Evolutionary conservation across 1,140 invertebrate genomes (phyloP), one percentile per base, ranked within the genome.

Genomic region (Magallana gigas): DNA sequence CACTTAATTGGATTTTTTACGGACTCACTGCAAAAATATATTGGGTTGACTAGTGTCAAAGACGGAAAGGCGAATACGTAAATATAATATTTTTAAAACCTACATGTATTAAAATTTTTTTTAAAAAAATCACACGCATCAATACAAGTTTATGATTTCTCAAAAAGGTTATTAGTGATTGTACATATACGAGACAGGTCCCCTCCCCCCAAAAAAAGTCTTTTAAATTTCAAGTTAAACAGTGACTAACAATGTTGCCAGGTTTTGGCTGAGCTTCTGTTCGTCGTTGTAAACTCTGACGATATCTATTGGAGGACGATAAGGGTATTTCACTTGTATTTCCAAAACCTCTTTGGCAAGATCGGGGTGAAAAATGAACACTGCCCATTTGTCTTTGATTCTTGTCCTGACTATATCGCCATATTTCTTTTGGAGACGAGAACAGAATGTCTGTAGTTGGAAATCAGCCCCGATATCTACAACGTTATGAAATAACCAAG

Each of bases 281-380:
- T 36, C 36, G 1, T 76, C 68, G 14, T 29, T 12, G 23, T 76
- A 76, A 29, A 76, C 23, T 9, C 18, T 8, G 1, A 76, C 7
- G 68, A 76, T 36, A 29, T 76, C 68, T 0, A 76, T 3, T 12
- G 23, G 23, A 18, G 68, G 68, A 29, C 68, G 68, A 8, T 29
- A 76, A 8, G 68, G 68, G 23, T 76, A 29, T 9, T 36, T 76
- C 14, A 76, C 12, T 5, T 76, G 18, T 76, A 76, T 76, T 36
- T 76, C 68, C 36, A 76, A 29, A 36, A 29, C 68, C 68, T 76
- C 68, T 76, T 76, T 76, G 1, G 68, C 68, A 4, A 76, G 8
- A 76, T 76, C 68, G 0, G 68, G 68, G 23, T 76, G 23, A 76
- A 76, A 76, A 76, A 76, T 18, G 4, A 76, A 36, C 68, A 76